Conservation (phyloP, 2,888 invertebrate genomes). For the Brenthis daphne region DNA sequence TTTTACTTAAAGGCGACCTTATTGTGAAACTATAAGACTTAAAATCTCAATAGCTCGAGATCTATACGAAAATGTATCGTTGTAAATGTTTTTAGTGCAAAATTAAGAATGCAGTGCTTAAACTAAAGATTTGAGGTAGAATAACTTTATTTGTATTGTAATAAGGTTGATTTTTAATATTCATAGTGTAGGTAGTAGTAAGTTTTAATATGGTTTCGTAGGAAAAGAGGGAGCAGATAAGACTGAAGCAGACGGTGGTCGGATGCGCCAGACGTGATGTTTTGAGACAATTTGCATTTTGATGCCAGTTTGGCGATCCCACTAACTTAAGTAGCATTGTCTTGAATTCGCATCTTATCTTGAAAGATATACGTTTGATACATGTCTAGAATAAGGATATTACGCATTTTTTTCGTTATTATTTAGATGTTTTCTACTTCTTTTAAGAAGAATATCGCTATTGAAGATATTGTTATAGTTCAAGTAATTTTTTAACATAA, state of each 20-base stretch:
- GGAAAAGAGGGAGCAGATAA: constrained; percentile 41
- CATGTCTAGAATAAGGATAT: neutral
- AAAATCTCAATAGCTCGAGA: neutral
- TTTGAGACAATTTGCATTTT: constrained; percentile 38
- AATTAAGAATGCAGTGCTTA: constrained; percentile 6
- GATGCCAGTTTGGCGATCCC: constrained; percentile 25
- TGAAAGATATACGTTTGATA: neutral
- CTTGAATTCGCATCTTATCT: constrained; percentile 10
- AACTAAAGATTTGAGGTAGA: neutral
- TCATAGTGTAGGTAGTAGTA: neutral
- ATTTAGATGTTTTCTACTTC: neutral
- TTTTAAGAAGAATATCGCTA: neutral
- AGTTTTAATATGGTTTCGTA: constrained; percentile 2
- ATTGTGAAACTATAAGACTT: neutral
- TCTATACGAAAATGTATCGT: constrained; percentile 5
- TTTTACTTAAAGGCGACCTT: constrained; percentile 1
- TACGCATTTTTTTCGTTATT: neutral
- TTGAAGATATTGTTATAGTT: no score
- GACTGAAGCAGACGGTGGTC: constrained; percentile 37
- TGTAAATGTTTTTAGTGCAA: constrained; percentile 15
- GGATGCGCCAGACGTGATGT: constrained; percentile 38
- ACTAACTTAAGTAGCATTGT: constrained; percentile 18
- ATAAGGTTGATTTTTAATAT: constrained; percentile 16
- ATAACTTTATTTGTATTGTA: neutral
- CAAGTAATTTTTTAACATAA: no score